Evolutionary conservation across 2,888 invertebrate genomes (phyloP), one percentile per base, ranked within the genome.

Genomic region (Pyrrhosoma nymphula): DNA sequence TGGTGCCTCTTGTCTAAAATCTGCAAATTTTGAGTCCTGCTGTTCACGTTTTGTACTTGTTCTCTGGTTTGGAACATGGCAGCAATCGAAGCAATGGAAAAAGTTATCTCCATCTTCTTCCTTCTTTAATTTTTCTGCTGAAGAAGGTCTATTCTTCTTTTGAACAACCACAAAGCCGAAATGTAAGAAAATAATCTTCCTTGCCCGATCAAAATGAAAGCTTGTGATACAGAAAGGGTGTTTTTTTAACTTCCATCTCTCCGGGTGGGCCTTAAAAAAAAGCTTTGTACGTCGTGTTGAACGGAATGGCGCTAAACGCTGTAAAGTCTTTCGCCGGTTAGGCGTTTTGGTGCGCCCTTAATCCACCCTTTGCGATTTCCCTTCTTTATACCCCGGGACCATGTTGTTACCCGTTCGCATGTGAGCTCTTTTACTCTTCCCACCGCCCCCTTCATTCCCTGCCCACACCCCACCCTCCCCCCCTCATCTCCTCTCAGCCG

Each of bases 351-450:
- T 89, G n/a, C 55, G 56, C 56, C 89, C 89, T 89, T 56, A 89
- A 89, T 89, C 89, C 89, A 35, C 82, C 82, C 35, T 60, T 60
- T n/a, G 56, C 56, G 47, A 47, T 89, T 56, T n/a, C 56, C 56
- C n/a, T 89, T 16, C 89, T 89, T 89, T 89, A 89, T 89, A 89
- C 89, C 89, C 56, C n/a, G 89, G 56, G 18, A 89, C 56, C 89
- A 56, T 56, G 89, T 89, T 89, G 89, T 89, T 89, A 56, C 89
- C 89, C 89, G 89, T n/a, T 89, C 89, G 89, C 89, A 89, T 89
- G 89, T 89, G 89, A 23, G 89, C 47, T 89, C 89, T 89, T n/a
- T 56, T 55, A 55, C 23, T 35, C 55, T 47, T 47, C 69, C n/a
- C 69, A 18, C n/a, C 69, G 26, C 60, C 20, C 60, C 18, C 55